These are phyloP conservation scores for Leptinotarsa defecta DNA, from an alignment of 1,140 invertebrate species.

Conservation along the genomic window DNA sequence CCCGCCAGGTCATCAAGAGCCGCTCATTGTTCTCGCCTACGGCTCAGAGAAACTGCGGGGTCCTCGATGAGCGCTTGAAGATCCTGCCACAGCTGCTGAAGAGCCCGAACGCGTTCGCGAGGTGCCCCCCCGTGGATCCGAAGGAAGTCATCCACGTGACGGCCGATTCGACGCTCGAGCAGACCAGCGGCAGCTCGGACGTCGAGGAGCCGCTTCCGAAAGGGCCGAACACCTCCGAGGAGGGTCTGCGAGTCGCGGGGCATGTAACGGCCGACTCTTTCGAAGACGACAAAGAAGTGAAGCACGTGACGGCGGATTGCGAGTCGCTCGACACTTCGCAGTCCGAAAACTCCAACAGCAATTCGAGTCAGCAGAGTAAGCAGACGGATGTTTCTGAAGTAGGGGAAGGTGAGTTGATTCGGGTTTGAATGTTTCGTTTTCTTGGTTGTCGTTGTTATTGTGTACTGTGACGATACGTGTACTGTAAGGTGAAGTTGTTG, in stretches of 20 bases:
- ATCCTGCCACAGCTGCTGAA: too few species aligned
- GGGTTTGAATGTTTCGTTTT: too few species aligned
- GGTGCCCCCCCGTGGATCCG: not conserved
- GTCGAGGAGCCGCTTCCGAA: not conserved
- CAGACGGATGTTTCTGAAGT: not conserved
- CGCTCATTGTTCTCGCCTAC: not conserved
- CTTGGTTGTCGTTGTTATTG: too few species aligned
- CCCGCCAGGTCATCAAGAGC: not conserved
- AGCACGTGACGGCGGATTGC: constrained; percentile 13
- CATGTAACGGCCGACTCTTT: not conserved
- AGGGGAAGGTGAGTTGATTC: too few species aligned
- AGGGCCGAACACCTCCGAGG: not conserved
- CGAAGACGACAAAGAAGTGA: not conserved
- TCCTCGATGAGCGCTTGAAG: too few species aligned
- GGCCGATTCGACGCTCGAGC: not conserved
- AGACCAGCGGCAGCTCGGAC: not conserved
- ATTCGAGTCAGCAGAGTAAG: not conserved
- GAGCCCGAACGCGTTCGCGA: too few species aligned
- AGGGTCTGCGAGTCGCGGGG: not conserved
- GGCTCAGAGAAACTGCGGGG: constrained; percentile 1
- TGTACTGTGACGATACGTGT: too few species aligned
- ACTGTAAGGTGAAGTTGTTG: too few species aligned
- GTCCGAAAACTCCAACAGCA: constrained; percentile 1
- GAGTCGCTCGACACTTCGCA: not conserved
- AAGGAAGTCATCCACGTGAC: constrained; percentile 7